phyloP scores from a whole-genome alignment of 2,113 vertebrate genomes.

The Thermophis baileyi region DNA sequence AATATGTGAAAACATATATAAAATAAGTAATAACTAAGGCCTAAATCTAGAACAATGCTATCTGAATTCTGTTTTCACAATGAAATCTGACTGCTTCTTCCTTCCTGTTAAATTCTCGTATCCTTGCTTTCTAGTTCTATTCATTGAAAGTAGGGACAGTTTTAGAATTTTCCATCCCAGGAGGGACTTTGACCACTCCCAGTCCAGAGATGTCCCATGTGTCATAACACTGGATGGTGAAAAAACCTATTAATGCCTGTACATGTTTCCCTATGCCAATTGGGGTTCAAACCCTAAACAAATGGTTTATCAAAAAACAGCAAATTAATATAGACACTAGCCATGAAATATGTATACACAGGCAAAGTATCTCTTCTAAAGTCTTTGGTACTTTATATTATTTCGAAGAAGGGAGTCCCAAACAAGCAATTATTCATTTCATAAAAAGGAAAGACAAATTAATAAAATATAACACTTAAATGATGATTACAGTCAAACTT shows the following conservation, averaged over 20 bases:
- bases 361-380: neutral
- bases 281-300: neutral
- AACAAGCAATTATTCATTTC: neutral
- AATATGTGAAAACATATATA: neutral
- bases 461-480: too few species aligned
- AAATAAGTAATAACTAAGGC: neutral
- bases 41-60: neutral
- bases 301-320: neutral
- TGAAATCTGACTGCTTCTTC: neutral
- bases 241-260: neutral
- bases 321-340: neutral
- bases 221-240: neutral
- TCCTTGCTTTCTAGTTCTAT: neutral
- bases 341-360: neutral
- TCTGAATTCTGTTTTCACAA: neutral
- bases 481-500: neutral
- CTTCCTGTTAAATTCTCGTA: neutral
- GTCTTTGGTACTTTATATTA: neutral
- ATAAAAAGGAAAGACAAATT: neutral
- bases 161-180: neutral
- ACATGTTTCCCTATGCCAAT: too few species aligned
- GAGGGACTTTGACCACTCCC: neutral
- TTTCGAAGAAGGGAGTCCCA: neutral
- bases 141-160: neutral
- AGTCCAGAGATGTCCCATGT: neutral